Base-by-base conservation (phyloP, 2,113 vertebrate genomes). In the Aptenodytes patagonicus region DNA sequence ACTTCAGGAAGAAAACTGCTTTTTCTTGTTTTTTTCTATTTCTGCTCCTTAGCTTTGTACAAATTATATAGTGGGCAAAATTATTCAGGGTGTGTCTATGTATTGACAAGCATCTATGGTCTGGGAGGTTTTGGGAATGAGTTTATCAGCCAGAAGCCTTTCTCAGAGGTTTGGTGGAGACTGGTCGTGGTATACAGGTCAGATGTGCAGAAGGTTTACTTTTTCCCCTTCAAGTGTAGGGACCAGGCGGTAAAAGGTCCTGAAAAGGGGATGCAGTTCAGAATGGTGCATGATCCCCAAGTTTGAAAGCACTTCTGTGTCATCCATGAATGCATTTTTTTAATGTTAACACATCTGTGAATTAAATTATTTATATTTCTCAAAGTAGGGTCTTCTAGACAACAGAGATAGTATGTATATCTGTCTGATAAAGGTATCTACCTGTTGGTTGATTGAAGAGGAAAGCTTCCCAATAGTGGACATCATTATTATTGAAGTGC, bases 1-100 rank as follows among this genome's bases (percentile, higher is more conserved):
- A 47, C 9, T 32, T 52, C 18, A 54, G 31, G 14, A 10, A 40
- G 13, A 6, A n/a, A 9, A 2, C 1, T 25, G 4, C 0, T 17
- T 54, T 28, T 62, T 52, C 31, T 58, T 17, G 16, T 76, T 46
- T 47, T 22, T 32, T 75, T 14, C 7, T 29, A 13, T 47, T 44
- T 69, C 52, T 62, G 6, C 7, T 87, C 4, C 32, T 60, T 80
- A n/a, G 13, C 14, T 70, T 81, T 69, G 13, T 40, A 55, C 5
- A 78, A 83, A 62, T 46, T 64, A 38, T 34, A 17, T 13, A 18
- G 13, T 46, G 4, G 11, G 2, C 17, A 82, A 28, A 55, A 77
- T 42, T 65, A 34, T 77, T 60, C 24, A 38, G 20, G 78, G 3
- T 4, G 21, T 1, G 1, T 49, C 31, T n/a, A 7, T 21, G 6